Percentiles rank a stretch among this genome's conserved stretches.
Conservation (phyloP, 2,113 vertebrate genomes). For the Gymnogyps californianus region DNA sequence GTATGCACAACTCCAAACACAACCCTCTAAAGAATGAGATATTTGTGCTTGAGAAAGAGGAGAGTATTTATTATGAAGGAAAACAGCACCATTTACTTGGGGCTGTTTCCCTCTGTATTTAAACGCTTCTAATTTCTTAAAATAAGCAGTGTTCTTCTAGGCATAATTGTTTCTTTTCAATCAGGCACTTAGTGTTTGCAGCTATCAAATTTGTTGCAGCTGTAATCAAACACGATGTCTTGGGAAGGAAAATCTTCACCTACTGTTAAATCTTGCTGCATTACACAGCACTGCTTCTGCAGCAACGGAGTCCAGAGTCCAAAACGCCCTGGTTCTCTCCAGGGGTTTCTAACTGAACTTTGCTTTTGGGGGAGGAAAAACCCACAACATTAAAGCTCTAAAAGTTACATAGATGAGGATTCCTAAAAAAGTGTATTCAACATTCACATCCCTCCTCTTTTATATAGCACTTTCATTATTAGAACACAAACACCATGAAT, state of each 20-base stretch:
- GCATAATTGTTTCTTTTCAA: conserved; percentile 63
- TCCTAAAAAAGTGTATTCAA: background rate
- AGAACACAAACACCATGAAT: background rate
- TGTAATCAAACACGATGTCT: conserved; percentile 11
- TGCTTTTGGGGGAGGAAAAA: background rate
- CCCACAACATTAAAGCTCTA: background rate
- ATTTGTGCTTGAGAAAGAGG: background rate
- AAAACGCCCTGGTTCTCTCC: fast-evolving
- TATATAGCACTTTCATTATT: fast-evolving
- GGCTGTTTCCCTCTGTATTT: conserved; percentile 19
- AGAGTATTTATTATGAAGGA: conserved; percentile 7
- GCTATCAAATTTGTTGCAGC: conserved; percentile 54
- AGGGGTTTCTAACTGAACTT: background rate
- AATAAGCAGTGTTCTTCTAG: conserved; percentile 59
- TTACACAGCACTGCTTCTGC: background rate
- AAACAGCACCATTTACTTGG: conserved; percentile 38
- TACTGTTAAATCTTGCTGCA: background rate
- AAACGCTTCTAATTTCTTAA: conserved; percentile 58
- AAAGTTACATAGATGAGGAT: fast-evolving
- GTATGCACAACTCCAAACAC: background rate
- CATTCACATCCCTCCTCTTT: fast-evolving
- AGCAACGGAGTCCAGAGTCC: background rate
- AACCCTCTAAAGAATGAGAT: background rate
- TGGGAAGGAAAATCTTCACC: background rate
- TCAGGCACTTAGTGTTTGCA: conserved; percentile 25